A percentile compares a stretch with the other conserved stretches of the same genome.
These are phyloP conservation scores for Pocillopora verrucosa DNA, from an alignment of 64 coral and sea anemone species.

Conservation along the genomic window DNA sequence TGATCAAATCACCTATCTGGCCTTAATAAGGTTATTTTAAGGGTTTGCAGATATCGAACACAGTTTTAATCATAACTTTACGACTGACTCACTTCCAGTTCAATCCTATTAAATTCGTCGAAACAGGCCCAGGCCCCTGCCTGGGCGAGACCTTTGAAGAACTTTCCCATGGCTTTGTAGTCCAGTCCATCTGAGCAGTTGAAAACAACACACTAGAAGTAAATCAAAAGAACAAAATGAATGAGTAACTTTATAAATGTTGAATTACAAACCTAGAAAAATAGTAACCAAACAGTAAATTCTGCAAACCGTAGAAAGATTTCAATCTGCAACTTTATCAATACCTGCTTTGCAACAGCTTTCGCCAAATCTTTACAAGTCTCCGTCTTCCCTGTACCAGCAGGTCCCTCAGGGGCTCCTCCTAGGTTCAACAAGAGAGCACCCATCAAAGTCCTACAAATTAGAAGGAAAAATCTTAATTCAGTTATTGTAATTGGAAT, in stretches of 20 bases:
- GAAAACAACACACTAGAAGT: constrained; percentile 89
- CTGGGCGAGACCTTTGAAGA: constrained; percentile 94
- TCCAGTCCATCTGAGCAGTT: constrained; percentile 99
- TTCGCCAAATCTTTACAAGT: constrained; percentile 99
- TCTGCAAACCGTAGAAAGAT: neutral
- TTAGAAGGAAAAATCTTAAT: neutral
- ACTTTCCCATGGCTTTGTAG: constrained; percentile 99
- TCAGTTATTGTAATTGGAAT: too few species aligned
- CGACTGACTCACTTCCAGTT: constrained; percentile 70
- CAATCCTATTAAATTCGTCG: constrained; percentile 98
- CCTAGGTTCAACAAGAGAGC: constrained; percentile 88
- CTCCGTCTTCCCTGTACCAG: constrained; percentile 96
- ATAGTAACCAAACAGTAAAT: too few species aligned
- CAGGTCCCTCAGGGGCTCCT: constrained; percentile 93
- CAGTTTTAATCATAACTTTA: neutral
- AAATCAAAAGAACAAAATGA: neutral
- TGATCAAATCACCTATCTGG: too few species aligned
- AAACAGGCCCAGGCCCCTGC: constrained; percentile 98
- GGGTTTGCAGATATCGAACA: too few species aligned
- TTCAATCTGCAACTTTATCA: neutral
- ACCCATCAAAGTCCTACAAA: constrained; percentile 90
- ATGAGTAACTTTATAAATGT: too few species aligned
- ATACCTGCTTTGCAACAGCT: constrained; percentile 96
- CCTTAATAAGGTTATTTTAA: neutral
- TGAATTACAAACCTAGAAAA: neutral